Evolutionary conservation across 1,140 invertebrate genomes (phyloP).

Genomic region (Apis dorsata): DNA sequence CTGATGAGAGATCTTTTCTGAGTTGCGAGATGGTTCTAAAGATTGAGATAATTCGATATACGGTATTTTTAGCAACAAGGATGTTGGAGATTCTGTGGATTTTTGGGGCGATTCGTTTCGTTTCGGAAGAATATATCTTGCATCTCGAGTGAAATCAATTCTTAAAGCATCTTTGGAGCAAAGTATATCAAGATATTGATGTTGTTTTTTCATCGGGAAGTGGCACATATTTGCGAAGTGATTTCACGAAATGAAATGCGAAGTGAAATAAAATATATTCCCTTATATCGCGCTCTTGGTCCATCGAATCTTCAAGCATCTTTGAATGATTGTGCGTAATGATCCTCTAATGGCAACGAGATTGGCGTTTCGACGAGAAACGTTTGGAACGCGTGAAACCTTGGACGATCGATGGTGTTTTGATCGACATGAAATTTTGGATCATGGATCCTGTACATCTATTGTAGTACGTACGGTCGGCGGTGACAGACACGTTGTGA

Average conservation of each 20-base stretch:
- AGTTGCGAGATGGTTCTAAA: not conserved
- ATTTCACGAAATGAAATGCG: not conserved
- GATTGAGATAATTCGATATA: not conserved
- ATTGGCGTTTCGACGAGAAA: not conserved
- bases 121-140: not conserved
- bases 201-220: no score
- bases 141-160: not conserved
- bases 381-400: constrained; percentile 7
- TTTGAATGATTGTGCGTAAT: not conserved
- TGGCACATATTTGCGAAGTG: not conserved
- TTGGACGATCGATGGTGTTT: constrained; percentile 8
- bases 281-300: no score
- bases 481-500: constrained; percentile 63
- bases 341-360: not conserved
- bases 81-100: not conserved
- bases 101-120: not conserved
- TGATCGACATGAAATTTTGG: constrained; percentile 23
- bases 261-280: not conserved
- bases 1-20: not conserved
- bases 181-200: no score
- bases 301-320: constrained; percentile 13
- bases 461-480: constrained; percentile 71
- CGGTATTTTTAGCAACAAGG: not conserved
- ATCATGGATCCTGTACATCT: constrained; percentile 53
- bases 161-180: no score